Conservation (phyloP, 1,140 invertebrate species). For the Formica selysi region DNA sequence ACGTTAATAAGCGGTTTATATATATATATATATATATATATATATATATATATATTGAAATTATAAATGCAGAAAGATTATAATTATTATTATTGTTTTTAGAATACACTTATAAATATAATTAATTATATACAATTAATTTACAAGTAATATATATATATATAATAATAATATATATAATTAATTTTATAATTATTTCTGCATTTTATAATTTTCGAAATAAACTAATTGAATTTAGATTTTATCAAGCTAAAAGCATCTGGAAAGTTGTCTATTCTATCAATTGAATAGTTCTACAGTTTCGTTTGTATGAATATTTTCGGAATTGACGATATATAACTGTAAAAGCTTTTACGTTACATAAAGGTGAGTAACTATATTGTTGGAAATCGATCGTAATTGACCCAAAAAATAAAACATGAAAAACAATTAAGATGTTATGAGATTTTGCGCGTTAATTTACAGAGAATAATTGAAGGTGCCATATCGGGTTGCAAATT, state of each 20-base stretch:
- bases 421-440: constrained; percentile 14
- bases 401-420: not conserved
- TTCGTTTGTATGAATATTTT: not conserved
- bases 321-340: not conserved
- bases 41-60: no score
- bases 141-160: no score
- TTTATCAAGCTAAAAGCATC: not conserved
- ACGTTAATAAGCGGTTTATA: not conserved
- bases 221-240: constrained; percentile 5
- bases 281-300: constrained; percentile 15
- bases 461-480: constrained; percentile 16
- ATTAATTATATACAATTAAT: no score
- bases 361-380: not conserved
- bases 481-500: not conserved
- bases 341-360: constrained; percentile 14
- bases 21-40: not conserved
- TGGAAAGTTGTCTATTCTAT: not conserved
- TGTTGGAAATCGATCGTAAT: not conserved
- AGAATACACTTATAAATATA: no score
- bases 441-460: constrained; percentile 8
- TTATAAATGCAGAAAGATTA: no score
- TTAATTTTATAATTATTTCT: no score
- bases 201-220: not conserved
- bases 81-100: no score
- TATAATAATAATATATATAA: no score